These are phyloP conservation scores for Hestina assimilis DNA, from an alignment of 1,140 invertebrate species.

Conservation along the genomic window DNA sequence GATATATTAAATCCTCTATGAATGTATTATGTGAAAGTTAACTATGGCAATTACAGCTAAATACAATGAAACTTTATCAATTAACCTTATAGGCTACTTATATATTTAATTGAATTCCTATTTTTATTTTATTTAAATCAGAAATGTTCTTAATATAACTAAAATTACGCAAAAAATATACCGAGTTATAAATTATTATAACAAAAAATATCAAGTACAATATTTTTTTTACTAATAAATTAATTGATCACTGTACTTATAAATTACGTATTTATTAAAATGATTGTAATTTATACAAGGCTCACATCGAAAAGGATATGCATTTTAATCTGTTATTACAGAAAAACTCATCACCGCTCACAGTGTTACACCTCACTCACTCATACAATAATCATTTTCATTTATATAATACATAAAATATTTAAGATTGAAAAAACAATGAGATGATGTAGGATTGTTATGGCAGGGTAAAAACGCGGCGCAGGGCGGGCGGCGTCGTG, in stretches of 20 bases:
- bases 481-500: slow-evolving; percentile 49
- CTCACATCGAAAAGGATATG: background rate
- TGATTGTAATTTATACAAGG: background rate
- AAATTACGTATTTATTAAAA: background rate
- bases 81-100: no score
- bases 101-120: no score
- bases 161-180: no score
- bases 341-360: background rate
- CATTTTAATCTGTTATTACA: background rate
- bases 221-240: no score
- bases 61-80: no score
- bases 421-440: slow-evolving; percentile 8
- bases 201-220: no score
- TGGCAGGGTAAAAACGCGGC: slow-evolving; percentile 9
- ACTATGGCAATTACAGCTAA: no score
- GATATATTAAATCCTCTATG: no score
- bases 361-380: background rate
- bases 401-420: background rate
- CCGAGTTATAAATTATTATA: no score
- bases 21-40: no score
- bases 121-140: no score
- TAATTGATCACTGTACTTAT: background rate
- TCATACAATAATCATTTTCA: background rate
- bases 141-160: no score
- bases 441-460: slow-evolving; percentile 14